Conservation (phyloP, 2,113 vertebrate species). For the Probosciger aterrimus region DNA sequence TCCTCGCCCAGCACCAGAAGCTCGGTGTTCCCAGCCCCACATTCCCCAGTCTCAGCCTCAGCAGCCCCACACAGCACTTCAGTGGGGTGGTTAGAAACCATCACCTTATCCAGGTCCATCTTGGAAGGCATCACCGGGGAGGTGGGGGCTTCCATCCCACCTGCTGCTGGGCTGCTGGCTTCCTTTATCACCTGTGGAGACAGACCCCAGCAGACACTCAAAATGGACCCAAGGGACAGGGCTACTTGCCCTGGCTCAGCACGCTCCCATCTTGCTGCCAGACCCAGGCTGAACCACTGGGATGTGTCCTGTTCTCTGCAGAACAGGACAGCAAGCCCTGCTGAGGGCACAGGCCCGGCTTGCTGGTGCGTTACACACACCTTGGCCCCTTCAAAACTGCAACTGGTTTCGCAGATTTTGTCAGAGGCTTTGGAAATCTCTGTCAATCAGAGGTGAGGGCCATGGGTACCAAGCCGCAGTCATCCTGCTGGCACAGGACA, state of each 20-base stretch:
- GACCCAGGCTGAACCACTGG: not conserved
- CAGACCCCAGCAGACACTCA: not conserved
- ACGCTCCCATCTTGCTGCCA: accelerated
- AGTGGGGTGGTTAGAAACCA: not conserved
- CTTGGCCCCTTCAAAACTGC: not conserved
- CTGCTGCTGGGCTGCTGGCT: slow-evolving; percentile 73
- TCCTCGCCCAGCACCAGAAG: not conserved
- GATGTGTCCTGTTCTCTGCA: not conserved
- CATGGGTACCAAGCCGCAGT: not conserved
- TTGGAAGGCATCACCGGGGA: slow-evolving; percentile 88
- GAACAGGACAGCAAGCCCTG: not conserved
- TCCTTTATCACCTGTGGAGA: slow-evolving; percentile 87
- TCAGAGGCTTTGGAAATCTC: not conserved
- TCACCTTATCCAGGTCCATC: slow-evolving; percentile 91
- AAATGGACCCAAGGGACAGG: accelerated
- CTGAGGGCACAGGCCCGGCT: accelerated
- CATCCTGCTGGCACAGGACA: not conserved
- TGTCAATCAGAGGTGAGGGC: not conserved
- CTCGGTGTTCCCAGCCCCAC: accelerated
- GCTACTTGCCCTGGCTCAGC: not conserved
- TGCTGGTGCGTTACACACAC: not conserved
- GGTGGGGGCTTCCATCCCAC: slow-evolving; percentile 74
- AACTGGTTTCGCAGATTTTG: not conserved
- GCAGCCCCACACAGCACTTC: not conserved
- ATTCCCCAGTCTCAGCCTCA: accelerated